phyloP scores from a whole-genome alignment of 2,113 vertebrate species.

The Struthidea cinerea region DNA sequence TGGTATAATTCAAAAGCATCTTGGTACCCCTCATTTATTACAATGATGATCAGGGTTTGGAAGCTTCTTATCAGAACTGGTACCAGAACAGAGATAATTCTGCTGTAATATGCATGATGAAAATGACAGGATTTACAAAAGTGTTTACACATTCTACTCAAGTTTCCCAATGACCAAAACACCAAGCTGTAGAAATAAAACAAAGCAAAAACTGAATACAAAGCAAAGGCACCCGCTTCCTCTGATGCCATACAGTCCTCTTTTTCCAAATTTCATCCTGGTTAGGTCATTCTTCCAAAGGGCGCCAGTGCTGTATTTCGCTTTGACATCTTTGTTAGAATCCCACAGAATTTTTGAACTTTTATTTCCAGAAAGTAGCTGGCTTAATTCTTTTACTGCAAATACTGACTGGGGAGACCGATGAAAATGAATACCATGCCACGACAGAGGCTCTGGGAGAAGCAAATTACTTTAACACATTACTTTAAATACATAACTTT shows the following conservation, averaged over 20 bases:
- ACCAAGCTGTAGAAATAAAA: neutral
- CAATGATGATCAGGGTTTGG: neutral
- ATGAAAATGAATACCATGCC: conserved; percentile 67
- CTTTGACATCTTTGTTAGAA: conserved; percentile 47
- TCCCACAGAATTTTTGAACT: conserved; percentile 78
- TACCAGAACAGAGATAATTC: neutral
- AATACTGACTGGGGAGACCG: conserved; percentile 72
- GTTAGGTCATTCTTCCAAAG: neutral
- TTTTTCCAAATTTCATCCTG: neutral
- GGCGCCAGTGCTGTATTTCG: neutral
- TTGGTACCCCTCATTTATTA: neutral
- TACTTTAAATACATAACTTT: conserved; percentile 69
- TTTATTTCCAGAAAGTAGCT: conserved; percentile 75
- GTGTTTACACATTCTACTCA: neutral
- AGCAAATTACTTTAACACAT: conserved; percentile 59
- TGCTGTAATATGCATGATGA: neutral
- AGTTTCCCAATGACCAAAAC: neutral
- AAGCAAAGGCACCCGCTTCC: accelerated
- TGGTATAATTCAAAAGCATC: neutral
- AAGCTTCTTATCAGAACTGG: neutral
- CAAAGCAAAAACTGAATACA: neutral
- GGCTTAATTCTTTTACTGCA: conserved; percentile 74
- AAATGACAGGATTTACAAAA: neutral
- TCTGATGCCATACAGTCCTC: accelerated
- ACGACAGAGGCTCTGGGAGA: conserved; percentile 74